Base-by-base conservation (phyloP, 2,888 invertebrate genomes). In the Calameuta pallipes region DNA sequence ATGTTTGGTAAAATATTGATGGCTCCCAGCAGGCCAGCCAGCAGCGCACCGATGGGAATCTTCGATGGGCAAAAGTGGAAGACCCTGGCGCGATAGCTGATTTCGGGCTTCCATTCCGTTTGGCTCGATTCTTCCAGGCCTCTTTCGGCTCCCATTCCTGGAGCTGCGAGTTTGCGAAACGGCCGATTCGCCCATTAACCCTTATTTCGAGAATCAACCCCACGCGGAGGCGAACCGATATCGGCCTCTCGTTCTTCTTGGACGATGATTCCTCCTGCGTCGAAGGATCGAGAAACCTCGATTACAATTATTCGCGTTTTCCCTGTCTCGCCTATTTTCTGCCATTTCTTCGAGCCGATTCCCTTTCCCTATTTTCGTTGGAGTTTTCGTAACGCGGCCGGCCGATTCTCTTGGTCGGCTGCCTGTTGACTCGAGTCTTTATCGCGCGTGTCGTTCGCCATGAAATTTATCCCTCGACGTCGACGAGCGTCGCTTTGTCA, bases 1-100 rank as follows among this genome's bases (percentile, higher is more conserved):
- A 87, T 84, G 88, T 88, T 87, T 83, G 83, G 83, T 85, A 85
- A 87, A 87, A 87, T 89, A 88, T 88, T 85, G 86, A 89, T 88
- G 85, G 86, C 84, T 85, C 87, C 87, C 87, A 80, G 81, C 81
- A 84, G 88, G 85, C 82, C 80, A 75, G 70, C 70, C 70, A 12
- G 30, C 15, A 13, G 31, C 70, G 70, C 15, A 30, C 31, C 70
- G 30, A 30, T 33, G 70, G 33, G 33, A 70, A 70, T 70, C 70
- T 70, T 33, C 70, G 70, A 70, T n/a, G 33, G 70, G 30, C 33
- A 13, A 30, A 70, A 70, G 30, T 31, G 70, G 33, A 33, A 33
- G 33, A 13, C 4, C 30, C 70, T 31, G 33, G 70, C 31, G 30
- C 11, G 70, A 70, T 30, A 30, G 70, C 70, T 70, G 70, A 30